Conservation (phyloP, 1,140 invertebrate genomes). For the Listronotus oregonensis region DNA sequence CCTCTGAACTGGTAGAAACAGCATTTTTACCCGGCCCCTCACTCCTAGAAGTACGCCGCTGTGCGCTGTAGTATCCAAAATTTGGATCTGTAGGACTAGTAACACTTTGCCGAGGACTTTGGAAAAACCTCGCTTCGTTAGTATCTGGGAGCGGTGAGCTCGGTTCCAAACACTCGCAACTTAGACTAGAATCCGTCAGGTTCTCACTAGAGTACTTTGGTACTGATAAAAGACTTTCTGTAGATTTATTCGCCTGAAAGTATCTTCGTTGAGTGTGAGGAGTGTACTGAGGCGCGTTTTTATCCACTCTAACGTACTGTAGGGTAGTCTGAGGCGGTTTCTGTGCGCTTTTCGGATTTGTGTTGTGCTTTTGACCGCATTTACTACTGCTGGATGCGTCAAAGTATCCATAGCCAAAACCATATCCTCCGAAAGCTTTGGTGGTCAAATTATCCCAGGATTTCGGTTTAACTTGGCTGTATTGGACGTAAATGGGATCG, state of each 20-base stretch:
- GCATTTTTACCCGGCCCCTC: slow-evolving; percentile 54
- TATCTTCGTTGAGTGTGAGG: slow-evolving; percentile 58
- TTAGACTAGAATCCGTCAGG: slow-evolving; percentile 66
- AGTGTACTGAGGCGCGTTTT: slow-evolving; percentile 54
- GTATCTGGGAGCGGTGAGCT: slow-evolving; percentile 47
- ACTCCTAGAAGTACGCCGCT: slow-evolving; percentile 56
- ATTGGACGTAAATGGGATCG: slow-evolving; percentile 61
- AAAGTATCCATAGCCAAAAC: slow-evolving; percentile 81
- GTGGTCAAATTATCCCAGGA: slow-evolving; percentile 84
- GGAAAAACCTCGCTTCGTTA: slow-evolving; percentile 57
- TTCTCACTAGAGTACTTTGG: slow-evolving; percentile 64
- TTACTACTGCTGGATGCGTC: slow-evolving; percentile 58
- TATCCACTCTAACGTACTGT: slow-evolving; percentile 47
- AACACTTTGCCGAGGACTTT: slow-evolving; percentile 56
- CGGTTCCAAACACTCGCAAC: slow-evolving; percentile 69
- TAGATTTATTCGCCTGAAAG: slow-evolving; percentile 74
- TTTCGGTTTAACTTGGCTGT: slow-evolving; percentile 73
- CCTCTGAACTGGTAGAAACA: slow-evolving; percentile 62
- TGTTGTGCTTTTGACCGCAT: slow-evolving; percentile 31
- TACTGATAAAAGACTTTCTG: slow-evolving; percentile 73
- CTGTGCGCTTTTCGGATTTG: slow-evolving; percentile 16
- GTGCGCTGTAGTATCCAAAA: slow-evolving; percentile 59
- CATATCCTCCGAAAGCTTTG: slow-evolving; percentile 80
- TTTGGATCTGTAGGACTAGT: slow-evolving; percentile 57
- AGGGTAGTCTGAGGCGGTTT: slow-evolving; percentile 30